These are phyloP conservation scores for Mionectes olivaceus DNA, from an alignment of 2,797 vertebrate species.

Conservation along the genomic window DNA sequence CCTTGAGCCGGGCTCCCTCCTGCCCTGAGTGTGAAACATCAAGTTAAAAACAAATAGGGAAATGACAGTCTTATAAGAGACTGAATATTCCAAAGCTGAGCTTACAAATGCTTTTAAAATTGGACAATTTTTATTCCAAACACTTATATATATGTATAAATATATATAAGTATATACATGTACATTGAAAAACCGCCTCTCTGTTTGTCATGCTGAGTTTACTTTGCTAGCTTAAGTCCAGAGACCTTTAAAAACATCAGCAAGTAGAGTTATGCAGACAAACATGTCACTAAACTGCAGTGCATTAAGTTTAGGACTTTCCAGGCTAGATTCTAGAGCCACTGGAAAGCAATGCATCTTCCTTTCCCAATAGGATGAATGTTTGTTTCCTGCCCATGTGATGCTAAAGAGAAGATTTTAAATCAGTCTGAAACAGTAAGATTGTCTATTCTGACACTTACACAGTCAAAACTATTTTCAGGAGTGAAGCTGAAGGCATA, in stretches of 20 bases:
- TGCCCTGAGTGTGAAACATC: not conserved
- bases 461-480: not conserved
- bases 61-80: not conserved
- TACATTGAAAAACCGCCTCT: not conserved
- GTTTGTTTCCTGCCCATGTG: not conserved
- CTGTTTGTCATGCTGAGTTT: not conserved
- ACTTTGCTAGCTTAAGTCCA: not conserved
- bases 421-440: not conserved
- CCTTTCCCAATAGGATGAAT: slow-evolving; percentile 18
- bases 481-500: not conserved
- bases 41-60: not conserved
- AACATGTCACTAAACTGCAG: not conserved
- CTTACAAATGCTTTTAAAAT: not conserved
- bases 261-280: not conserved
- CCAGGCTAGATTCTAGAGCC: not conserved
- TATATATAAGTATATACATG: not conserved
- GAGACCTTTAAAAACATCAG: not conserved
- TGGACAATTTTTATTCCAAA: not conserved
- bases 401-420: slow-evolving; percentile 32
- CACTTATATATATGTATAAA: not conserved
- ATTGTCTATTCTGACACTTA: not conserved
- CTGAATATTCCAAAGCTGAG: not conserved
- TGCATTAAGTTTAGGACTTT: not conserved
- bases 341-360: slow-evolving; percentile 19
- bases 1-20: not conserved